phyloP scores from a whole-genome alignment of 1,140 invertebrate species.

The Platorchestia sp. region DNA sequence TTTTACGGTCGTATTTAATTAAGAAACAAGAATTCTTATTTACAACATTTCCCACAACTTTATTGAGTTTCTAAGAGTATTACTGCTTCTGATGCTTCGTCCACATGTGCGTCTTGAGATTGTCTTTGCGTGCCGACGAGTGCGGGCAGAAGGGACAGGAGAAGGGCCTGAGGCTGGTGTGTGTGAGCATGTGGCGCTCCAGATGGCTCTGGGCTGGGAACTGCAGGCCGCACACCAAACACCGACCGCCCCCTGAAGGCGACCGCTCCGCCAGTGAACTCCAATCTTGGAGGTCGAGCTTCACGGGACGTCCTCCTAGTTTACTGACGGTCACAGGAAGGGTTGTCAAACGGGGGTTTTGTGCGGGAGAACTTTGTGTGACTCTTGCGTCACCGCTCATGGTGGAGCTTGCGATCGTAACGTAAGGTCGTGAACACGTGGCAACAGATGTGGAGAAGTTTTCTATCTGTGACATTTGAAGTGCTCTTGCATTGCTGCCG shows the following conservation, averaged over 20 bases:
- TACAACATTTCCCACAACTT: too few species aligned
- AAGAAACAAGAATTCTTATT: too few species aligned
- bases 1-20: too few species aligned
- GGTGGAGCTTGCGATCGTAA: background rate
- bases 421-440: background rate
- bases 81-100: slow-evolving; percentile 61
- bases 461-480: background rate
- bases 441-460: background rate
- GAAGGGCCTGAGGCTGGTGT: slow-evolving; percentile 98
- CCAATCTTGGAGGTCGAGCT: background rate
- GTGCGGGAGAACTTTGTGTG: background rate
- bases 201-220: slow-evolving; percentile 64
- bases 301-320: background rate
- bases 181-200: slow-evolving; percentile 85
- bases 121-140: slow-evolving; percentile 62
- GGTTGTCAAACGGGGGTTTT: background rate
- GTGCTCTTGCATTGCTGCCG: background rate
- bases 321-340: background rate
- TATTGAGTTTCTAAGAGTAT: background rate
- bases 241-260: slow-evolving; percentile 55
- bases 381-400: background rate
- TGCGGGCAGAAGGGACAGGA: slow-evolving; percentile 95
- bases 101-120: slow-evolving; percentile 67
- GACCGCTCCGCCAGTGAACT: slow-evolving; percentile 7
- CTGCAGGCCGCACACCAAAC: slow-evolving; percentile 59